Evolutionary conservation across 2,888 invertebrate genomes (phyloP).

Genomic region (Philaethria dido): DNA sequence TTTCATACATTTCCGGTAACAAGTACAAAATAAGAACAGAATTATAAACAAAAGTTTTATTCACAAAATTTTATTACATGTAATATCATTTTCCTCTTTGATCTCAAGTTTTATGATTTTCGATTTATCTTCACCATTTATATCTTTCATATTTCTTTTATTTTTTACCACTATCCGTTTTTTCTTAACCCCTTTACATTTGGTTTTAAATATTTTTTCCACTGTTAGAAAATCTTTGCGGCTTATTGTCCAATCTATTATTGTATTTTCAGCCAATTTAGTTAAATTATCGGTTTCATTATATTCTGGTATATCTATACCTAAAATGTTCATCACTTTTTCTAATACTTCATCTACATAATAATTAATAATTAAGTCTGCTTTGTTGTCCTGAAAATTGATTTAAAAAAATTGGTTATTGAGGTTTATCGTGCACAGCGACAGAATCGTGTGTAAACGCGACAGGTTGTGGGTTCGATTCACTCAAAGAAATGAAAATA

Average conservation of each 20-base stretch:
- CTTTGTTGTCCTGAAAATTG: constrained; percentile 92
- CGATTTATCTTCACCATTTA: constrained; percentile 52
- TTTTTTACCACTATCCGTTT: constrained; percentile 67
- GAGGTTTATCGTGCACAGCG: too few species aligned
- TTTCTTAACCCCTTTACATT: constrained; percentile 78
- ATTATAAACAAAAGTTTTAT: background rate
- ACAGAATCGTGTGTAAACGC: too few species aligned
- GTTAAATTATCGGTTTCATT: constrained; percentile 86
- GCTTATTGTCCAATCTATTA: constrained; percentile 90
- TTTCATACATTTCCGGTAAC: too few species aligned
- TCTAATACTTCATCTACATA: constrained; percentile 94
- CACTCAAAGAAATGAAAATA: too few species aligned
- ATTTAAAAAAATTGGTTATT: too few species aligned
- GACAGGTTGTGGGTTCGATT: too few species aligned
- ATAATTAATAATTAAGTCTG: constrained; percentile 93
- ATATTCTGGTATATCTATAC: constrained; percentile 89
- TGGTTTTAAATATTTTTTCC: constrained; percentile 83
- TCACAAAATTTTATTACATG: background rate
- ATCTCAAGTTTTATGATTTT: constrained; percentile 66
- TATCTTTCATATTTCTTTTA: constrained; percentile 53
- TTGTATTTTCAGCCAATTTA: constrained; percentile 70
- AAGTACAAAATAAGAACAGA: background rate
- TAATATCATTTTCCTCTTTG: constrained; percentile 55
- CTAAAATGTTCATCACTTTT: constrained; percentile 89
- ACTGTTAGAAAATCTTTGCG: constrained; percentile 83